phyloP scores from a whole-genome alignment of 2,888 invertebrate genomes.

The Stictocephala bisonia region DNA sequence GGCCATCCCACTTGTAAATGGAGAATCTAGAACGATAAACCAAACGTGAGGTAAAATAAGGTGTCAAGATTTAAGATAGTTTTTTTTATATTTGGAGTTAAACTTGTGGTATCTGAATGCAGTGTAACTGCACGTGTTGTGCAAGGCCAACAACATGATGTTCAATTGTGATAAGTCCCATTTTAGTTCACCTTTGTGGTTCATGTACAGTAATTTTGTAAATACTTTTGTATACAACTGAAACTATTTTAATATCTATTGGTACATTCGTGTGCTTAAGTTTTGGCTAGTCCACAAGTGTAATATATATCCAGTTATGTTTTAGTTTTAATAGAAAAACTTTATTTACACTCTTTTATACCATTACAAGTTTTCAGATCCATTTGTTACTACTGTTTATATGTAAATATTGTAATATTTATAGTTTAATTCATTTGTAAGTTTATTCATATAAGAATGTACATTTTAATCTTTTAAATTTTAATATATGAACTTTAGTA shows the following conservation, averaged over 20 bases:
- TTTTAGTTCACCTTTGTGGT: slow-evolving; percentile 28
- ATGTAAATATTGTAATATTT: slow-evolving; percentile 24
- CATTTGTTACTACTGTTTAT: slow-evolving; percentile 23
- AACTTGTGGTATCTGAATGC: too few relatives aligned
- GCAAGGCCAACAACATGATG: too few relatives aligned
- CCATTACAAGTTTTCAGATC: slow-evolving; percentile 1
- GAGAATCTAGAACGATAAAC: too few relatives aligned
- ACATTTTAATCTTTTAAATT: not conserved
- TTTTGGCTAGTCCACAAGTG: slow-evolving; percentile 25
- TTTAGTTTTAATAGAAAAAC: not conserved
- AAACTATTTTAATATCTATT: slow-evolving; percentile 21
- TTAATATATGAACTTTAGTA: not conserved
- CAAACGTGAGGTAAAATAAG: too few relatives aligned
- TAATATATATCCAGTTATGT: not conserved
- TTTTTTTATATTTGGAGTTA: too few relatives aligned
- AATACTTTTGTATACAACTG: slow-evolving; percentile 11
- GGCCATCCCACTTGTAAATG: too few relatives aligned
- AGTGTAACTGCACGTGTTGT: too few relatives aligned
- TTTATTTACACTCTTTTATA: slow-evolving; percentile 35
- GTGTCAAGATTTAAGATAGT: too few relatives aligned
- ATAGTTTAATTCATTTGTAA: slow-evolving; percentile 35
- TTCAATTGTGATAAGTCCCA: slow-evolving; percentile 31
- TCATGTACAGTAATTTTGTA: slow-evolving; percentile 18
- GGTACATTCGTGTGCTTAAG: slow-evolving; percentile 13
- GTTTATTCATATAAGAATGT: not conserved